phyloP scores from a whole-genome alignment of 2,888 invertebrate genomes.

The Thereva unica region DNA sequence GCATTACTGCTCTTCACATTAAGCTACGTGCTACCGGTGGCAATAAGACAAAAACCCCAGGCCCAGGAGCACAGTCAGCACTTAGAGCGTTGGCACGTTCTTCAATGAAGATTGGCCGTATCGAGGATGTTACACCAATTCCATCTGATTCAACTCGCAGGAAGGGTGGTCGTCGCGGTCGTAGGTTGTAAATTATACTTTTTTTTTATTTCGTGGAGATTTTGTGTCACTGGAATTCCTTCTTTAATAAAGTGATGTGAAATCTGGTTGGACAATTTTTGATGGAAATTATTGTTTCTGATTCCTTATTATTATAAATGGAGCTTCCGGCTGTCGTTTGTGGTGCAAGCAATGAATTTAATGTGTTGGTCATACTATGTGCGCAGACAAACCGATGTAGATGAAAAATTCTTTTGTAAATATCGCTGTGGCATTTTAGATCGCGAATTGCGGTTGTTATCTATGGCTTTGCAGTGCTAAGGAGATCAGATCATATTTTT shows the following conservation, averaged over 20 bases:
- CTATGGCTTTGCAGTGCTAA: no score
- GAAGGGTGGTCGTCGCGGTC: conserved; percentile 99
- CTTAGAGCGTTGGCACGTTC: conserved; percentile 97
- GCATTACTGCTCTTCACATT: conserved; percentile 97
- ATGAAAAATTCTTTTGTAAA: no score
- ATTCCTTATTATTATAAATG: no score
- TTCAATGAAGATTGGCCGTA: conserved; percentile 99
- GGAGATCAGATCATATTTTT: no score
- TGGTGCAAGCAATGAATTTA: no score
- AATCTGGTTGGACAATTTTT: no score
- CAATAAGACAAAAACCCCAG: conserved; percentile 97
- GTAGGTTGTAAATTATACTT: conserved; percentile 81
- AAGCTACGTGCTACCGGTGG: conserved; percentile 98
- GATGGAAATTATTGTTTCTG: no score
- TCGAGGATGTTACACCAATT: conserved; percentile 99
- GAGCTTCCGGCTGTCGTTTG: no score
- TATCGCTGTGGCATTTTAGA: no score
- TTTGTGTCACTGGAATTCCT: not conserved
- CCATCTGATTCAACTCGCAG: conserved; percentile 98
- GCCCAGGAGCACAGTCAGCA: conserved; percentile 98
- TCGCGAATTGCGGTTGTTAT: no score
- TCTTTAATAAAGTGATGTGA: conserved; percentile 14
- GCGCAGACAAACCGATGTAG: no score
- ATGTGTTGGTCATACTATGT: no score
- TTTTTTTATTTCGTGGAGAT: not conserved